Base-by-base conservation (phyloP, 2,113 vertebrate species). In the Pterocles gutturalis region DNA sequence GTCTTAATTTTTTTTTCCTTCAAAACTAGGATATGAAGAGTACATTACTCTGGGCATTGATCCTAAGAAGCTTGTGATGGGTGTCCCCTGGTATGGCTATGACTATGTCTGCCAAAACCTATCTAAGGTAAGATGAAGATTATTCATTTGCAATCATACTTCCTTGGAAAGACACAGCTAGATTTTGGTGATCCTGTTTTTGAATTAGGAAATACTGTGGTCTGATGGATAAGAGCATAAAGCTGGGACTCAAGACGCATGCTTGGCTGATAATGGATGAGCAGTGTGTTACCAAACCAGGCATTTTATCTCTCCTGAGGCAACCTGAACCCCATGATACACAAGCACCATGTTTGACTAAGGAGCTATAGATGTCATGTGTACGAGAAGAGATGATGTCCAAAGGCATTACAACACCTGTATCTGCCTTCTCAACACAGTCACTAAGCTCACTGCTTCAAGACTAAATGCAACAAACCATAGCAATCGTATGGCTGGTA, bases 41-140 rank as follows among this genome's bases (percentile, higher is more conserved):
- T 99, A 99, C 96, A 97, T 99, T 85, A 82, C 90, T 62, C 95
- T 99, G 96, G 98, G 98, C 36, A 99, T 99, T 67, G 97, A 98
- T 84, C 98, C 98, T 38, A 98, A 98, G 95, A 99, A 99, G 95
- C 97, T 99, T 34, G 98, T 99, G 83, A 99, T 99, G 99, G 99
- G 99, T 7, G 93, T 99, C 72, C 99, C 99, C 5, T 99, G 99
- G 99, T 99, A 99, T n/a, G 99, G 99, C 67, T 99, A 99, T 94
- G 99, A 99, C 97, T 99, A 99, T 65, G 79, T 95, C 34, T 99
- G 99, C 89, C 95, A 99, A 78, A 97, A 98, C 71, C 94, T 99
- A 9, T 98, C 99, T 38, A 73, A 97, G 98, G 99, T 99, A 96
- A 97, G 91, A 75, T 79, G 57, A 95, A 89, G 49, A 60, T n/a